Evolutionary conservation across 2,113 vertebrate species (phyloP).

Genomic region (Mirza zaza): DNA sequence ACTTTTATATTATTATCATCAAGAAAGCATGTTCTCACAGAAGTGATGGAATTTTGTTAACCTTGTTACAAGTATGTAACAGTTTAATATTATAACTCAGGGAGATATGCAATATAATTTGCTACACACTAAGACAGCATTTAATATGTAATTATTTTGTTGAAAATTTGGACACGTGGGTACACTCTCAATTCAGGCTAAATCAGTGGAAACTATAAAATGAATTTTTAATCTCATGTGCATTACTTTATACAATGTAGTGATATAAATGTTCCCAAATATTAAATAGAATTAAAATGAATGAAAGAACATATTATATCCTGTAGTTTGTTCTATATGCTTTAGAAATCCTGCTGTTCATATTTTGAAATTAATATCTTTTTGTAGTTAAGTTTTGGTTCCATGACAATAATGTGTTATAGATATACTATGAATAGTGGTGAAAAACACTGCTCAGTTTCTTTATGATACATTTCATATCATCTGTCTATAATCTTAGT

Average conservation of each 20-base stretch:
- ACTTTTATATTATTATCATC: neutral
- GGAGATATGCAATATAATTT: neutral
- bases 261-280: neutral
- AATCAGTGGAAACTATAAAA: neutral
- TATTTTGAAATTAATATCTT: neutral
- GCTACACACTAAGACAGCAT: neutral
- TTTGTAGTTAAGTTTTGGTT: neutral
- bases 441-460: neutral
- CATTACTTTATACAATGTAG: neutral
- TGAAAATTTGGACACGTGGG: neutral
- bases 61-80: neutral
- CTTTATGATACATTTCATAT: neutral
- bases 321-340: neutral
- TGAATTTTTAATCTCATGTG: neutral
- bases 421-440: neutral
- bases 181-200: constrained; percentile 30
- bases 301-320: neutral
- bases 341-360: neutral
- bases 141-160: neutral
- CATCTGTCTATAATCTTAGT: neutral
- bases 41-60: neutral
- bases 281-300: neutral
- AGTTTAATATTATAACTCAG: neutral
- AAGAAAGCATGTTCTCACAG: neutral
- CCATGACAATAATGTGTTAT: neutral